A percentile compares a stretch with the other conserved stretches of the same genome.
Conservation (phyloP, 2,113 vertebrate species). For the Callipepla squamata region DNA sequence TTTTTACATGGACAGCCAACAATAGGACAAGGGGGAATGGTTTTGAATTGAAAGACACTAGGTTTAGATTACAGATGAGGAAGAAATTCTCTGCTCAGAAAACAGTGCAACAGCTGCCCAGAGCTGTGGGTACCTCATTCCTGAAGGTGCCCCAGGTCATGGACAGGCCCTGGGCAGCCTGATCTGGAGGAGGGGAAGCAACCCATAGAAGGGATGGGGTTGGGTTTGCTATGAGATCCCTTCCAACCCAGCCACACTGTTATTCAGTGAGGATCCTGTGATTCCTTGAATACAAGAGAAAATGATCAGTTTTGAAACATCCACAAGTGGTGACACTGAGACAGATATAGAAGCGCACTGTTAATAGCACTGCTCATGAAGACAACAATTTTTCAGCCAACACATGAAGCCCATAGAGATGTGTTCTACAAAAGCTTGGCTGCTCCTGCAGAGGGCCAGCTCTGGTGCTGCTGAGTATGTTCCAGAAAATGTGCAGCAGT, state of each 20-base stretch:
- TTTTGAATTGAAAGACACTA: too few relatives aligned
- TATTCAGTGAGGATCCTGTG: background rate
- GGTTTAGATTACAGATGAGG: too few relatives aligned
- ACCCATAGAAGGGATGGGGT: background rate
- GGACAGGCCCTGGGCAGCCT: too few relatives aligned
- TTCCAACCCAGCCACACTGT: background rate
- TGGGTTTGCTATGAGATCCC: background rate
- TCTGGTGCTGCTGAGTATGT: background rate
- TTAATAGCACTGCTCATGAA: background rate
- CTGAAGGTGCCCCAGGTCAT: background rate
- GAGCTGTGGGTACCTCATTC: background rate
- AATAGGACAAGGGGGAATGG: too few relatives aligned
- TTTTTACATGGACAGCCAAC: too few relatives aligned
- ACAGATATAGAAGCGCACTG: background rate
- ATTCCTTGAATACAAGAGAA: background rate
- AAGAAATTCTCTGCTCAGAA: too few relatives aligned
- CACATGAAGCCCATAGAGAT: background rate
- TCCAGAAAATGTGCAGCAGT: background rate
- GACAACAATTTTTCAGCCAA: background rate
- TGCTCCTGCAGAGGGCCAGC: accelerated
- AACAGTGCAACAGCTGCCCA: too few relatives aligned
- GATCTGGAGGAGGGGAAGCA: background rate
- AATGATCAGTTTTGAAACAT: background rate
- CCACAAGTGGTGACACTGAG: background rate
- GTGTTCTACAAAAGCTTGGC: background rate